phyloP scores from a whole-genome alignment of 2,797 vertebrate species.

The Pyrocephalus nanus region DNA sequence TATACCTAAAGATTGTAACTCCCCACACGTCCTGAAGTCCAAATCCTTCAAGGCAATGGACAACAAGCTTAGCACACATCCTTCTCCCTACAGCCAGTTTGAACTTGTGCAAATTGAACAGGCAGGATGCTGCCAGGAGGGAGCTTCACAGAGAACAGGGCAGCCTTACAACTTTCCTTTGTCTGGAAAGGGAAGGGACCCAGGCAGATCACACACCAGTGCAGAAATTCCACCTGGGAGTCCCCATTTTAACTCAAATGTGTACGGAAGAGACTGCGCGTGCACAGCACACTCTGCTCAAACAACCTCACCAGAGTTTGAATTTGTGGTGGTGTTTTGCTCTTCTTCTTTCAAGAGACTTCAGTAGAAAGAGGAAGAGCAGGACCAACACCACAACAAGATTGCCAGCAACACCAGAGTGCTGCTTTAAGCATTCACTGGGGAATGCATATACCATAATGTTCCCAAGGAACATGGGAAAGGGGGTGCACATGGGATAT shows the following conservation, averaged over 20 bases:
- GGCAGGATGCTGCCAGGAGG: neutral
- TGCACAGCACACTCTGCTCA: neutral
- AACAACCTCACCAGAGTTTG: neutral
- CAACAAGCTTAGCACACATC: neutral
- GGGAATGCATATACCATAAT: rapidly evolving
- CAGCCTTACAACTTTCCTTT: neutral
- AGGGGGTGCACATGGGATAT: rapidly evolving
- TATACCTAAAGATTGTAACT: neutral
- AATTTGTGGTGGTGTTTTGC: too few relatives aligned
- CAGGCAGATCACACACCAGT: neutral
- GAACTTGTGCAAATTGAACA: neutral
- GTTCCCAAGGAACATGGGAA: neutral
- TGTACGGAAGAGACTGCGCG: neutral
- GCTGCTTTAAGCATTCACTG: neutral
- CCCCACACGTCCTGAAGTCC: neutral
- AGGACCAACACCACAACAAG: neutral
- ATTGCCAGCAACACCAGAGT: neutral
- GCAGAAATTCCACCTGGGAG: neutral
- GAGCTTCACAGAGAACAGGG: neutral
- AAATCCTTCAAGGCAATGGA: neutral
- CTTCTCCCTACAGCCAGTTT: neutral
- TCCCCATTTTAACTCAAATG: neutral
- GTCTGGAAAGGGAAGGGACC: neutral
- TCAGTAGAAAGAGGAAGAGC: neutral
- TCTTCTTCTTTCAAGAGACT: neutral